These are phyloP conservation scores for Trichomalopsis sarcophagae DNA, from an alignment of 1,140 invertebrate genomes.

Conservation along the genomic window DNA sequence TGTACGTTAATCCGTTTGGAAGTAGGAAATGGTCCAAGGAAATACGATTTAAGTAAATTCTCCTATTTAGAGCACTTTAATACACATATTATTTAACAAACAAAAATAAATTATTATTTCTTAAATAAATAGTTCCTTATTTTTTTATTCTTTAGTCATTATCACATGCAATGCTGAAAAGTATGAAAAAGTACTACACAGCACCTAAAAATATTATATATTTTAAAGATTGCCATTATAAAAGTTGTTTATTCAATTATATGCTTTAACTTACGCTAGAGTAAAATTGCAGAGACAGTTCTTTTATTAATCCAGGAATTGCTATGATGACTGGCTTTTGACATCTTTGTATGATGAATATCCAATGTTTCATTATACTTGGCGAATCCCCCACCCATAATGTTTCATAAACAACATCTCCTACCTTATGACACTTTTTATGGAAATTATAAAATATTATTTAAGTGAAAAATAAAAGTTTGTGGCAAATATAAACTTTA, in stretches of 20 bases:
- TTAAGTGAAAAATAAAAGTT: background rate
- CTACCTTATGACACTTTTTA: slow-evolving; percentile 15
- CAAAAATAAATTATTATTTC: too few species aligned
- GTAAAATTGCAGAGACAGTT: slow-evolving; percentile 50
- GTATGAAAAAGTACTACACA: slow-evolving; percentile 16
- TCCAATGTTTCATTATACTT: slow-evolving; percentile 40
- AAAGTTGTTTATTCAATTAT: too few species aligned
- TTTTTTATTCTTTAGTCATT: background rate
- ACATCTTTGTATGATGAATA: slow-evolving; percentile 19
- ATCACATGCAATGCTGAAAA: slow-evolving; percentile 9
- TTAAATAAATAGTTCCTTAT: background rate
- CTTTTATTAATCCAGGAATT: slow-evolving; percentile 36
- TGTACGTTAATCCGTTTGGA: too few species aligned
- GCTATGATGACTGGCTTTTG: slow-evolving; percentile 36
- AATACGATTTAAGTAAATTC: too few species aligned
- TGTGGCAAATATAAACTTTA: slow-evolving; percentile 1
- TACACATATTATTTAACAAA: too few species aligned
- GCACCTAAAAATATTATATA: background rate
- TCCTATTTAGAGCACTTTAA: too few species aligned
- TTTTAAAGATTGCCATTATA: too few species aligned
- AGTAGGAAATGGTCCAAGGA: too few species aligned
- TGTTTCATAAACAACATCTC: slow-evolving; percentile 27
- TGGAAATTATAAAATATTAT: background rate
- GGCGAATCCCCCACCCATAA: slow-evolving; percentile 28
- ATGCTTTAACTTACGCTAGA: background rate